A percentile compares a stretch with the other conserved stretches of the same genome.
Conservation (phyloP, 2,797 vertebrate species). For the Peromyscus aztecus region DNA sequence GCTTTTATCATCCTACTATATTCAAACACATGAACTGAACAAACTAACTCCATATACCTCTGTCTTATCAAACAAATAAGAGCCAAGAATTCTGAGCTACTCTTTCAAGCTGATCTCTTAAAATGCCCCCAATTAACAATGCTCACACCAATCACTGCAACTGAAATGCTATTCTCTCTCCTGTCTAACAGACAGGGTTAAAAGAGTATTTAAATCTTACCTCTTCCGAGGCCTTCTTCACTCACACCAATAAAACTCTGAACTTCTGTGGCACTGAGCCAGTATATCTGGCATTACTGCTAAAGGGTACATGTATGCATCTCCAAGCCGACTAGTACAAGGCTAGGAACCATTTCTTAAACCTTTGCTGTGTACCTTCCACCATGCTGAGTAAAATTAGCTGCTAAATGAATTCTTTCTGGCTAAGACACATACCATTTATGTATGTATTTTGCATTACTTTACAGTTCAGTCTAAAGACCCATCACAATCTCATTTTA, state of each 20-base stretch:
- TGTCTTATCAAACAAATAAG: constrained; percentile 39
- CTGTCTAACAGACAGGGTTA: constrained; percentile 28
- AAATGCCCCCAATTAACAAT: neutral
- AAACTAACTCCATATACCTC: constrained; percentile 33
- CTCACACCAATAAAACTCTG: constrained; percentile 51
- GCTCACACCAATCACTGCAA: neutral
- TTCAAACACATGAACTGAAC: neutral
- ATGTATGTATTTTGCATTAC: constrained; percentile 34
- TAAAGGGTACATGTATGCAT: constrained; percentile 18
- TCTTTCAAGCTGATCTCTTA: constrained; percentile 51
- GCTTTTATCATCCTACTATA: constrained; percentile 43
- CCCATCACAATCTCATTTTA: constrained; percentile 20
- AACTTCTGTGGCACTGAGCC: constrained; percentile 47
- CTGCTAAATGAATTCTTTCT: constrained; percentile 57
- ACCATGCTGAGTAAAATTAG: constrained; percentile 36
- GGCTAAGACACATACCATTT: constrained; percentile 43
- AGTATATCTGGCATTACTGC: constrained; percentile 18
- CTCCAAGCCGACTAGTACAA: constrained; percentile 42
- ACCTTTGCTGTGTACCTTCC: constrained; percentile 47
- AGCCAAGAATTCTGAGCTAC: constrained; percentile 30
- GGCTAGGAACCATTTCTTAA: constrained; percentile 63
- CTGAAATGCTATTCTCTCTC: constrained; percentile 17
- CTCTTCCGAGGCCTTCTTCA: constrained; percentile 66
- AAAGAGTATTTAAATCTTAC: constrained; percentile 72
- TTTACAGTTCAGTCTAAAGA: constrained; percentile 58